Base-by-base conservation (phyloP, 2,888 invertebrate species). In the Lithophane socia region DNA sequence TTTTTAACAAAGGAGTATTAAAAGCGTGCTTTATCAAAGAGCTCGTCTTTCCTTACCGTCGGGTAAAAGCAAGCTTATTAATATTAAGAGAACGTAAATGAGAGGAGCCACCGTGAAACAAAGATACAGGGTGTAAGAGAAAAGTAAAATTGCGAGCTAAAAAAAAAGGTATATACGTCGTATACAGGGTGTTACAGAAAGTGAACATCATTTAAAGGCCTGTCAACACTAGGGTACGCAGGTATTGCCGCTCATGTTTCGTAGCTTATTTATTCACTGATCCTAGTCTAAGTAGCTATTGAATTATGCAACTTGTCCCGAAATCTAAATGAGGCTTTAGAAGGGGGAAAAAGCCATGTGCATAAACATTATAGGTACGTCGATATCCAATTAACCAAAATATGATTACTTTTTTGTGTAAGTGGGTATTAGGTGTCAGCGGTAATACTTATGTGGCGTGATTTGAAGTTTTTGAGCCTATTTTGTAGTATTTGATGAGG, bases 1-100 rank as follows among this genome's bases (percentile, higher is more conserved):
- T 54, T 44, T 37, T 61, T 49, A 29, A 67, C 16, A 80, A 80
- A 80, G 52, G 56, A 29, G 24, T 74, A 49, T 42, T 65, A 42
- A 60, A 18, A 18, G 47, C 56, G 37, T 63, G 75, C 44, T 80
- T 75, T 63, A 61, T 61, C 42, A 70, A 29, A 58, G 61, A 60
- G 60, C 49, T 75, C 18, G 9, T 21, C 13, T 61, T 54, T 29
- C 60, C 2, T 75, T 21, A 37, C 52, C 66, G 29, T 61, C 29
- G n/a, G 13, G 52, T 10, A 29, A 58, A 60, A 77, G 29, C 65
- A 52, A 60, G 44, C 44, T 66, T 54, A 24, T 67, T 37, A 61
- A 77, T 77, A 67, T 66, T 61, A 60, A 60, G 37, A 76, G 52
- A n/a, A 13, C n/a, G 7, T 60, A 44, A 61, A 61, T 67, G 44